Percentiles rank a stretch among this genome's conserved stretches.
These are phyloP conservation scores for Trichomycterus rosablanca DNA, from an alignment of 2,113 vertebrate species.

Conservation along the genomic window DNA sequence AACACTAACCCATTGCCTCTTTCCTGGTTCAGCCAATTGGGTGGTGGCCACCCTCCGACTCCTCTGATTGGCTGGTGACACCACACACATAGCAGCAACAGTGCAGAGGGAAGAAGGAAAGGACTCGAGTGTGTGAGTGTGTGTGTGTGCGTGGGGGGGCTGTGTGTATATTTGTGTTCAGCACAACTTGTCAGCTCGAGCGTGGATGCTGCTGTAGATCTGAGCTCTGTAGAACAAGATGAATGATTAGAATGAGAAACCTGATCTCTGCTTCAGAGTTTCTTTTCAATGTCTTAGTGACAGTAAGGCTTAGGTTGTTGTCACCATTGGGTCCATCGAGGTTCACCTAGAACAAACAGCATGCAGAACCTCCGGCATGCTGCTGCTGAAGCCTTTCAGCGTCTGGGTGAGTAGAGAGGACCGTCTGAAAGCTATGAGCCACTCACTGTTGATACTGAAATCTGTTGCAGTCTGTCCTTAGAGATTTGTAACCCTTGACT, in stretches of 20 bases:
- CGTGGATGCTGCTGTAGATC: conserved; percentile 1
- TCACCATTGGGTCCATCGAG: conserved; percentile 1
- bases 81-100: conserved; percentile 29
- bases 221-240: conserved; percentile 10
- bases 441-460: not conserved
- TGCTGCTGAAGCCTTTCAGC: conserved; percentile 61
- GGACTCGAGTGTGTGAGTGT: conserved; percentile 4
- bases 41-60: conserved; percentile 23
- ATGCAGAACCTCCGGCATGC: conserved; percentile 64
- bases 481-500: not conserved
- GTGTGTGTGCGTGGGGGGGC: too few relatives aligned
- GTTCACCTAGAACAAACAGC: conserved; percentile 18
- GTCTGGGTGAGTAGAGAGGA: conserved; percentile 56
- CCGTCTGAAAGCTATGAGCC: not conserved
- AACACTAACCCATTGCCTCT: conserved; percentile 31
- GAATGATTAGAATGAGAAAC: conserved; percentile 10
- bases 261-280: conserved; percentile 5
- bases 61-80: conserved; percentile 43
- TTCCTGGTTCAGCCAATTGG: conserved; percentile 39
- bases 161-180: not conserved
- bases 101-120: conserved; percentile 28
- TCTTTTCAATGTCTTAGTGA: conserved; percentile 28
- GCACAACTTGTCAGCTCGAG: conserved; percentile 14
- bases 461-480: not conserved
- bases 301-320: conserved; percentile 19